Evolutionary conservation across 1,140 invertebrate genomes (phyloP), one percentile per base, ranked within the genome.

Genomic region (Limonius californicus): DNA sequence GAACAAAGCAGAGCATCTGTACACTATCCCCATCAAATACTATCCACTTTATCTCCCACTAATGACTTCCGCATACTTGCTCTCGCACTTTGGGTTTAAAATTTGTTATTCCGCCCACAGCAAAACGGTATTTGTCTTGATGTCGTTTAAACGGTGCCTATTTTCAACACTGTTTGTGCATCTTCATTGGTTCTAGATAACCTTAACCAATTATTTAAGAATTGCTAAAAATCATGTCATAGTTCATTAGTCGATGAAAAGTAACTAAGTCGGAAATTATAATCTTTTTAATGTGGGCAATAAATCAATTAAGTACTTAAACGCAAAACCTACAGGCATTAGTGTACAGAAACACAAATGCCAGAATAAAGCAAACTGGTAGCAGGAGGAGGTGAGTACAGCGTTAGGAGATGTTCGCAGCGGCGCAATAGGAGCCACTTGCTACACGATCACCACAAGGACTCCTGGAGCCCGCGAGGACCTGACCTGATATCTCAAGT

Each of bases 1-100:
- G 70, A 72, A 72, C 70, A 70, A 70, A 70, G 70, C 68, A 66
- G 67, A 66, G 65, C 69, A 68, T 70, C 63, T 62, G 43, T 58
- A 59, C 54, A 65, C 62, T 64, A 35, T 18, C 15, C 21, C 21
- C 30, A 27, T 21, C 45, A 50, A 50, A 50, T 50, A 50, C 14
- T 21, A 50, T 4, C 16, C 35, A 12, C 35, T 39, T 39, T 39
- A 39, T 39, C 3, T 2, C 35, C n/a, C 35, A 39, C 35, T 27
- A 27, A 27, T 27, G 23, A 27, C 23, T 39, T 39, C 35, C 35
- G 35, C n/a, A 14, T 39, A 12, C n/a, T 2, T 12, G 11, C n/a
- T 39, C 2, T 2, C 7, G 35, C 35, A n/a, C 35, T 39, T 4
- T 9, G 23, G 3, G 9, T 27, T 27, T 27, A 9, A 27, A 27